Evolutionary conservation across 2,113 vertebrate genomes (phyloP).

Genomic region (Cynocephalus volans): DNA sequence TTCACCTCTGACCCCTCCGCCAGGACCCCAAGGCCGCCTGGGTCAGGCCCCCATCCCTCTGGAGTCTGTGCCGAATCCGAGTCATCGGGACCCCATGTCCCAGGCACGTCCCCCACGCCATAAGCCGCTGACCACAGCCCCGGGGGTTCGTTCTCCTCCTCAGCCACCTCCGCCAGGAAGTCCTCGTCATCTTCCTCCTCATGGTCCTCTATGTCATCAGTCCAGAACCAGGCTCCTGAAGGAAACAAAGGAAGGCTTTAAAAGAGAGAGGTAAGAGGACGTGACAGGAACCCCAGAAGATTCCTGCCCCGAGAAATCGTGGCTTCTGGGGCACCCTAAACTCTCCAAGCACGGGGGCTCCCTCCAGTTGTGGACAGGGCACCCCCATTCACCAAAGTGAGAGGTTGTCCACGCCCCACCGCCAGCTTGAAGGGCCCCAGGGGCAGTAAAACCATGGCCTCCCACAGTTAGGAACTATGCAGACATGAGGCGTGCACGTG

Average conservation of each 20-base stretch:
- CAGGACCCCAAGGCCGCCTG: not conserved
- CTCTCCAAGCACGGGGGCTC: fast-evolving
- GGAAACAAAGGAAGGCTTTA: not conserved
- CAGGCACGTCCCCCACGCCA: constrained; percentile 83
- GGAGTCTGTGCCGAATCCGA: constrained; percentile 65
- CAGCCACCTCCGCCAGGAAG: constrained; percentile 77
- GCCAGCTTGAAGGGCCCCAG: not conserved
- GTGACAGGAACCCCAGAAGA: fast-evolving
- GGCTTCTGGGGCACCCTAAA: fast-evolving
- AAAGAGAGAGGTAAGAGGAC: not conserved
- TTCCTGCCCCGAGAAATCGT: not conserved
- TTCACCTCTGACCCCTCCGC: constrained; percentile 30
- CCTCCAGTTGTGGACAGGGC: fast-evolving
- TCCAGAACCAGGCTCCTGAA: constrained; percentile 84
- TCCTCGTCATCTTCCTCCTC: constrained; percentile 83
- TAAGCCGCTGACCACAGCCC: constrained; percentile 84
- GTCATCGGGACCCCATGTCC: constrained; percentile 81
- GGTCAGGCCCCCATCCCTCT: constrained; percentile 64
- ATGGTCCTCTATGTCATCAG: constrained; percentile 77
- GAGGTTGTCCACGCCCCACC: fast-evolving
- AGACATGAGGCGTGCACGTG: not conserved
- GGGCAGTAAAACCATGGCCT: not conserved
- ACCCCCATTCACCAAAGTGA: not conserved
- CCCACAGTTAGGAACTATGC: not conserved
- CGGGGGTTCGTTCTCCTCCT: constrained; percentile 80